Evolutionary conservation across 1,140 invertebrate genomes (phyloP).

Genomic region (Hyposmocoma kahamanoa): DNA sequence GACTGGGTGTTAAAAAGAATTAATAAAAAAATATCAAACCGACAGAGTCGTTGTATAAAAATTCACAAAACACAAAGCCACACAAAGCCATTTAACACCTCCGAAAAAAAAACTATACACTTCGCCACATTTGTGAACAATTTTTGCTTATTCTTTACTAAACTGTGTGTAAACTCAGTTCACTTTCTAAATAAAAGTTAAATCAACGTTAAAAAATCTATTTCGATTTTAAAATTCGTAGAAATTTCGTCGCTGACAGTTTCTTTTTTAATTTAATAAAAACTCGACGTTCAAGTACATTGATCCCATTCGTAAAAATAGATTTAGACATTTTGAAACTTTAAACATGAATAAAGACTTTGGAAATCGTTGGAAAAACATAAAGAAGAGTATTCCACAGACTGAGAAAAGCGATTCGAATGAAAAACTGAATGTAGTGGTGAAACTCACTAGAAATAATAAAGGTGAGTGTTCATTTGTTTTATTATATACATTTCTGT

Average conservation of each 20-base stretch:
- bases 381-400: constrained; percentile 23
- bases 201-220: not conserved
- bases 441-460: constrained; percentile 26
- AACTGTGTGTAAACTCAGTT: not conserved
- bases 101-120: constrained; percentile 16
- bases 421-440: constrained; percentile 23
- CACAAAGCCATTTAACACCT: constrained; percentile 14
- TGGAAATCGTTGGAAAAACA: constrained; percentile 45
- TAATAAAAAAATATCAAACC: constrained; percentile 22
- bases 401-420: constrained; percentile 12
- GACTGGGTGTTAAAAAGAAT: too few relatives aligned
- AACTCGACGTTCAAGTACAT: too few relatives aligned
- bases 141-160: constrained; percentile 4
- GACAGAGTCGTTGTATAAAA: not conserved
- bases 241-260: too few relatives aligned
- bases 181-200: too few relatives aligned
- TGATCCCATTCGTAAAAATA: too few relatives aligned
- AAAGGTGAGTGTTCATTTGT: constrained; percentile 39
- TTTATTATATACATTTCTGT: too few relatives aligned
- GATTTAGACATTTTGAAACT: too few relatives aligned
- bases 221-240: too few relatives aligned
- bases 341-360: constrained; percentile 32
- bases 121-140: constrained; percentile 9
- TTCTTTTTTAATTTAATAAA: too few relatives aligned
- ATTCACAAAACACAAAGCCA: not conserved